Conservation (phyloP, 2,888 invertebrate species). For the Hetaerina titia region DNA sequence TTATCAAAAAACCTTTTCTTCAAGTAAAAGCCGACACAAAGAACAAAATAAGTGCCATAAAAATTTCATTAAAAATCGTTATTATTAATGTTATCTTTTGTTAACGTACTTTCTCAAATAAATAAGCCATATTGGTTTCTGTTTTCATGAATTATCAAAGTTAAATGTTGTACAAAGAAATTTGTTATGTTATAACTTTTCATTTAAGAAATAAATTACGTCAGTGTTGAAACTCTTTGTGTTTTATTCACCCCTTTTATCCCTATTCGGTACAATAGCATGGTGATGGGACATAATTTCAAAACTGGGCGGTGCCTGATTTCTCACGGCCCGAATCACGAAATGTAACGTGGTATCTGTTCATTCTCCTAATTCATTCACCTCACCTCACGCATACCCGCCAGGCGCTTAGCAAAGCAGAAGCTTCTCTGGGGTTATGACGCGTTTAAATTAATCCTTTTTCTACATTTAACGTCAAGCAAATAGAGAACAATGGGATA, state of each 20-base stretch:
- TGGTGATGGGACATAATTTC: neutral
- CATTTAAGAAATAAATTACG: conserved; percentile 63
- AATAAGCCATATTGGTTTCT: conserved; percentile 63
- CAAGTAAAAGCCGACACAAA: conserved; percentile 59
- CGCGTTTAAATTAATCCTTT: too few species aligned
- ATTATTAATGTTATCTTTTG: conserved; percentile 60
- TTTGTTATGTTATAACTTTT: conserved; percentile 59
- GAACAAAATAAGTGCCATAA: conserved; percentile 66
- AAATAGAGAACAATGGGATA: neutral
- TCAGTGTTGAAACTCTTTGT: conserved; percentile 56
- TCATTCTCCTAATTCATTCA: neutral
- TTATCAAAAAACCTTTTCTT: conserved; percentile 42
- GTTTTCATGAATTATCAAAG: conserved; percentile 58
- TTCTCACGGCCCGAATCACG: neutral
- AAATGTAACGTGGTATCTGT: conserved; percentile 31
- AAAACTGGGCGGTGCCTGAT: neutral
- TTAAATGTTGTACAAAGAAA: conserved; percentile 60
- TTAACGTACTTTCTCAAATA: conserved; percentile 45
- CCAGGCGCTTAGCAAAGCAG: neutral
- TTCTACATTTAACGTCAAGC: neutral
- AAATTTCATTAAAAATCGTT: conserved; percentile 54
- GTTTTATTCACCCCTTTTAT: conserved; percentile 35
- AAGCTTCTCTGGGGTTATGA: neutral
- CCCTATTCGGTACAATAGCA: neutral
- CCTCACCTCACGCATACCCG: conserved; percentile 20